phyloP scores from a whole-genome alignment of 2,888 invertebrate genomes.

The Gastracanthus pulcherrimus region DNA sequence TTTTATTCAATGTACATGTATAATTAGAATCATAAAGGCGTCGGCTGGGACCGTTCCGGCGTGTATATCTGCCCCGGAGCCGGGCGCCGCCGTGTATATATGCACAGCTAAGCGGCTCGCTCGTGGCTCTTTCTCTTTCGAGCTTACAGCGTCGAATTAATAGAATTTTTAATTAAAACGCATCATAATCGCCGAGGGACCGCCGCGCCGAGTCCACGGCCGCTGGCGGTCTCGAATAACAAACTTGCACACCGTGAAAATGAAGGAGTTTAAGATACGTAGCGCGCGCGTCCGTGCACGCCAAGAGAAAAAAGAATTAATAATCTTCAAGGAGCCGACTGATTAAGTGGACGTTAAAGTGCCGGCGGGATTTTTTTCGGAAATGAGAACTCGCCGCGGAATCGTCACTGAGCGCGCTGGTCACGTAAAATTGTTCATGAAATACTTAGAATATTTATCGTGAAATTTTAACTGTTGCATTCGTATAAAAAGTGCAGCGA shows the following conservation, averaged over 20 bases:
- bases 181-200: constrained; percentile 65
- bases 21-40: constrained; percentile 16
- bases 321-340: background rate
- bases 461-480: too few species aligned
- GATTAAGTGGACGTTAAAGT: too few species aligned
- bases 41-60: background rate
- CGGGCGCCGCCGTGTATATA: background rate
- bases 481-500: too few species aligned
- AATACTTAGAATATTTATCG: too few species aligned
- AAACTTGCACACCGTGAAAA: constrained; percentile 21
- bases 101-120: constrained; percentile 11
- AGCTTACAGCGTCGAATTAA: constrained; percentile 65
- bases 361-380: too few species aligned
- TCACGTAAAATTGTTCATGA: too few species aligned
- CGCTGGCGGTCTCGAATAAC: constrained; percentile 5
- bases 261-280: constrained; percentile 10
- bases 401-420: too few species aligned
- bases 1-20: background rate
- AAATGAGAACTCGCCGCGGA: too few species aligned
- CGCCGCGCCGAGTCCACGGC: background rate
- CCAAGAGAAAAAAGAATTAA: background rate
- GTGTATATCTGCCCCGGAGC: background rate
- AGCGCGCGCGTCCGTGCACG: too few species aligned
- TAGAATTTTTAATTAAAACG: constrained; percentile 74
- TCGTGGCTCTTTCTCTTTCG: background rate